phyloP scores from a whole-genome alignment of 35 echinoderm and acorn worm genomes.

The Holothuria glaberrima region DNA sequence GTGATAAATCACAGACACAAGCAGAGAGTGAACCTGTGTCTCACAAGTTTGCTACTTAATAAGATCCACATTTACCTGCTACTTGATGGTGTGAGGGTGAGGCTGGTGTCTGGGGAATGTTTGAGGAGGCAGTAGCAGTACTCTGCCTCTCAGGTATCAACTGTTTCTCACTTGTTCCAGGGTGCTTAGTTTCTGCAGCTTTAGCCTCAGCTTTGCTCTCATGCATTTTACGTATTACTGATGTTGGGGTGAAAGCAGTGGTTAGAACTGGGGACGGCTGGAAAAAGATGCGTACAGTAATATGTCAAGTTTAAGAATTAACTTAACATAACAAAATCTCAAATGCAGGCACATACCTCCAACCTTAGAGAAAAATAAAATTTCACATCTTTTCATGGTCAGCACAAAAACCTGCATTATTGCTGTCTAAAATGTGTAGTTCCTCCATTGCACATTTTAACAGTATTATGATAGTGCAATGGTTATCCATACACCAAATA shows the following conservation, averaged over 20 bases:
- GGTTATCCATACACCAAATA: too few relatives aligned
- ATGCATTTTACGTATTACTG: slow-evolving; percentile 95
- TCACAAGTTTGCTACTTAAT: background rate
- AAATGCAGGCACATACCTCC: too few relatives aligned
- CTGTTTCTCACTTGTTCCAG: background rate
- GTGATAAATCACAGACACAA: too few relatives aligned
- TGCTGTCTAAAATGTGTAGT: too few relatives aligned
- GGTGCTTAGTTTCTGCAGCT: slow-evolving; percentile 19
- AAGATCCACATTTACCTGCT: slow-evolving; percentile 1
- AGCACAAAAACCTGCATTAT: too few relatives aligned
- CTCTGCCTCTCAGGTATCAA: background rate
- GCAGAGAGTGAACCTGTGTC: too few relatives aligned
- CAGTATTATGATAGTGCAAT: too few relatives aligned
- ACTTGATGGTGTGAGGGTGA: background rate
- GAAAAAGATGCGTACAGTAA: background rate
- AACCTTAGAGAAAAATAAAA: too few relatives aligned
- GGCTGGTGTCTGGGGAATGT: slow-evolving; percentile 23
- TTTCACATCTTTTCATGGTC: too few relatives aligned
- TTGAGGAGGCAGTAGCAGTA: background rate
- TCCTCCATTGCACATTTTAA: too few relatives aligned
- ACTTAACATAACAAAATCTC: background rate
- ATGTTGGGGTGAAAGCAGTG: slow-evolving; percentile 93
- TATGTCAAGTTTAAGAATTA: background rate
- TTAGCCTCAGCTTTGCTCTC: slow-evolving; percentile 95
- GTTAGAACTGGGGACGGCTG: slow-evolving; percentile 34